These are phyloP conservation scores for Thunnus albacares DNA, from an alignment of 2,797 vertebrate genomes.

Conservation along the genomic window DNA sequence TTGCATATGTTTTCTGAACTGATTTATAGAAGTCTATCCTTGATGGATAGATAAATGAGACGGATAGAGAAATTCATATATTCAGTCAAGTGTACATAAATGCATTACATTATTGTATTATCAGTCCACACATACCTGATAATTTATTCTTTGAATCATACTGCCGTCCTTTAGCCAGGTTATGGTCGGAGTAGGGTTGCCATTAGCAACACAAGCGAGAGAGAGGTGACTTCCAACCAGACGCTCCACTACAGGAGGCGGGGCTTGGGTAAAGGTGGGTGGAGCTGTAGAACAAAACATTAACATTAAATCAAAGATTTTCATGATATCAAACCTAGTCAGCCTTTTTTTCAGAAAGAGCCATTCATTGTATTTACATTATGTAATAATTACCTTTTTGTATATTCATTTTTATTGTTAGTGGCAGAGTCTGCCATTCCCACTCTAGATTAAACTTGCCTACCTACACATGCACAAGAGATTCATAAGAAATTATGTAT, in stretches of 20 bases:
- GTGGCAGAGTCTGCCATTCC: not conserved
- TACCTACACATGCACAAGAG: not conserved
- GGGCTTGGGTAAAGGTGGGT: conserved; percentile 89
- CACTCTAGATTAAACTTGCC: too few species aligned
- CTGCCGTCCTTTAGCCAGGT: conserved; percentile 89
- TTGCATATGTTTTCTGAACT: too few species aligned
- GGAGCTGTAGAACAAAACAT: conserved; percentile 82
- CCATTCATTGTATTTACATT: not conserved
- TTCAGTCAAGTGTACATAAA: not conserved
- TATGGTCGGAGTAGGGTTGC: conserved; percentile 90
- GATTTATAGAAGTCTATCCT: too few species aligned
- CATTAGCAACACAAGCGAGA: conserved; percentile 88
- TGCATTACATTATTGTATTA: too few species aligned
- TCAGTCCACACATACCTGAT: conserved; percentile 57
- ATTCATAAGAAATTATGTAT: not conserved
- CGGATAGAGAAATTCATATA: not conserved
- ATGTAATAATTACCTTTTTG: too few species aligned
- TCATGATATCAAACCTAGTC: not conserved
- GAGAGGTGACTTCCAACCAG: conserved; percentile 82
- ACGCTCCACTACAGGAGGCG: conserved; percentile 87
- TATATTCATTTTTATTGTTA: not conserved
- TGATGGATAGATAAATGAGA: not conserved
- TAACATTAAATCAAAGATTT: conserved; percentile 7
- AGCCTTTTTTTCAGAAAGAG: not conserved
- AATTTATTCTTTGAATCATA: conserved; percentile 69